These are phyloP conservation scores for Rhagoletis zephyria DNA, from an alignment of 1,140 invertebrate genomes.

Conservation along the genomic window DNA sequence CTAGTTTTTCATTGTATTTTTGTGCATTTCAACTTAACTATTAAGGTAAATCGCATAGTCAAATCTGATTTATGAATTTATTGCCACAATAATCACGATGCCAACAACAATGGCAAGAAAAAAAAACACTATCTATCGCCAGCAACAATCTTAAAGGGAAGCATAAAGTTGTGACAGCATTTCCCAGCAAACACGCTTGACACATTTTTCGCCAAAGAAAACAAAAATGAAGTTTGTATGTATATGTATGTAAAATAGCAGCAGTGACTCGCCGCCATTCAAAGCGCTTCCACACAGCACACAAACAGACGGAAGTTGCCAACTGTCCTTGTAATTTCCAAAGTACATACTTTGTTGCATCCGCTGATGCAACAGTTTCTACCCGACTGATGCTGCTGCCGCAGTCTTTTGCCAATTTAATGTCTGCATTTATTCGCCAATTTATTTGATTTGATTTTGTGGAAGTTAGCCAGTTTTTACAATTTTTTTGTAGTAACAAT, in stretches of 20 bases:
- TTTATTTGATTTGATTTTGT: conserved; percentile 30
- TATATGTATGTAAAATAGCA: no score
- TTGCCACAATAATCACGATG: conserved; percentile 35
- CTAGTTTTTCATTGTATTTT: not conserved
- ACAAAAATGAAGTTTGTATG: not conserved
- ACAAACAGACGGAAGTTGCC: conserved; percentile 34
- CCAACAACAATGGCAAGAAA: not conserved
- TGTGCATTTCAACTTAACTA: not conserved
- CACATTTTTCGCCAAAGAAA: conserved; percentile 19
- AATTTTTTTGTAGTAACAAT: not conserved
- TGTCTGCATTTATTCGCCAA: conserved; percentile 46
- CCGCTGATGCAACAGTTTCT: conserved; percentile 30
- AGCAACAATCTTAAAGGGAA: not conserved
- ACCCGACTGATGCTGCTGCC: not conserved
- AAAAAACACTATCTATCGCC: conserved; percentile 8
- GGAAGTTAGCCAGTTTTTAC: conserved; percentile 36
- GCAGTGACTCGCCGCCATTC: not conserved
- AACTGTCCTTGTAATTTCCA: conserved; percentile 45
- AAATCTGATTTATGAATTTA: conserved; percentile 45
- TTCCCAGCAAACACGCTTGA: conserved; percentile 22
- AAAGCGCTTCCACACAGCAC: not conserved
- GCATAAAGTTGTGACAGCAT: conserved; percentile 37
- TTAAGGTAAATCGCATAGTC: not conserved
- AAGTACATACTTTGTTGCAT: not conserved
- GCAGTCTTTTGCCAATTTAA: conserved; percentile 40